Evolutionary conservation across 1,140 invertebrate genomes (phyloP), one percentile per base, ranked within the genome.

Genomic region (Drosophila persimilis): DNA sequence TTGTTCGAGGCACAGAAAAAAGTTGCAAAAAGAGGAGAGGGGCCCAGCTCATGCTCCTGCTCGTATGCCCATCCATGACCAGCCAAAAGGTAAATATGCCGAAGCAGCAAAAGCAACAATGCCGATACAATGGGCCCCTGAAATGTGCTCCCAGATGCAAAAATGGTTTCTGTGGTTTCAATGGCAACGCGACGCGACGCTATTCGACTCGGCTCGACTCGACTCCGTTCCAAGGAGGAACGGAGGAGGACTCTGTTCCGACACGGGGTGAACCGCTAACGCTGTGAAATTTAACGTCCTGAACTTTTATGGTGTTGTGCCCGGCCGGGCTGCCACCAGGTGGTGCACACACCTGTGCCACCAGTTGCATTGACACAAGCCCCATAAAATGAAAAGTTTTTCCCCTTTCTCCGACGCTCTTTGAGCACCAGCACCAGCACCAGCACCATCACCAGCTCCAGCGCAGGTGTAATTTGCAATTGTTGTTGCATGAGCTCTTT

Each of bases 71-170:
- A 57, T 63, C 22, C 24, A 43, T 44, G 59, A 62, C 46, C 73
- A 63, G 58, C 58, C 55, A 59, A 81, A 86, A 88, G 84, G 83
- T 88, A 86, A 86, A 86, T 88, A 86, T 79, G 66, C 50, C 66
- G 13, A 8, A 61, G 11, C 29, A 58, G 48, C 63, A 63, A 81
- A 64, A 51, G 65, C 77, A 65, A 69, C 77, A 85, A 81, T 81
- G 73, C 64, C 81, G 52, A 56, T 59, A 84, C 80, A 84, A 84
- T 79, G 80, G 50, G 50, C 55, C 74, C 78, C 74, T 88, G 85
- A 85, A 86, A 86, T 86, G 81, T 88, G 81, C 83, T 89, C 71
- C 84, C 80, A 88, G 89, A 88, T 83, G 84, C 79, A 79, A 89
- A 69, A 88, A 89, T 79, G 75, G 78, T 73, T 88, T 83, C 67